Evolutionary conservation across 2,888 invertebrate genomes (phyloP), one percentile per base, ranked within the genome.

Genomic region (Limulus polyphemus): DNA sequence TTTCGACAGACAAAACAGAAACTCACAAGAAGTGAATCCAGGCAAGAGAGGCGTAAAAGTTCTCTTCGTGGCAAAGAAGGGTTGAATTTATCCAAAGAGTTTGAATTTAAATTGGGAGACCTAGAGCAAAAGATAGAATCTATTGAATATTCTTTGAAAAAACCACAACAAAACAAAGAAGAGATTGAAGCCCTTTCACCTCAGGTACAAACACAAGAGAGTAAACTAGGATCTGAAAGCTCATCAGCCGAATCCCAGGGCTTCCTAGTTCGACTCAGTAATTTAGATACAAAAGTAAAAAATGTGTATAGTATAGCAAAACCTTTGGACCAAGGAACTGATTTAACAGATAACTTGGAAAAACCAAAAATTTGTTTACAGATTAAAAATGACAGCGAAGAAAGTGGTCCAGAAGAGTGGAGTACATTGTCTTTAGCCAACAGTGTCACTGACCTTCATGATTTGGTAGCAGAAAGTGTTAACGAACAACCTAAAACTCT

Each of bases 11-110:
- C 89, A 32, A 89, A 88, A 75, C 87, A 87, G 71, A 90, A 90
- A 75, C 78, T 88, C 64, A 84, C 85, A 67, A 87, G 87, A 73
- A 81, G 84, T 0, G 90, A 90, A 72, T 83, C 83, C 0, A 81
- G 86, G 70, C 87, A 87, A 71, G 87, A 90, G 70, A 79, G 90
- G 67, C 81, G 90, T 66, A 88, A 90, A 50, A 78, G 90, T 46
- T 90, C 90, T 0, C 77, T 92, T 55, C 90, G 90, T 75, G 88
- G 89, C 10, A 71, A 73, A 62, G 72, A 64, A 55, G 65, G 55
- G n/a, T 50, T 60, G 10, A 60, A 50, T 56, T 59, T 65, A 16
- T 61, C 61, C 49, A 64, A 66, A 54, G 67, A 67, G 32, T 67
- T 62, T 56, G 67, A 67, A 49, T 57, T 61, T 9, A 67, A 67